Conservation (phyloP, 2,113 vertebrate species). For the Telmatochromis sp. region DNA sequence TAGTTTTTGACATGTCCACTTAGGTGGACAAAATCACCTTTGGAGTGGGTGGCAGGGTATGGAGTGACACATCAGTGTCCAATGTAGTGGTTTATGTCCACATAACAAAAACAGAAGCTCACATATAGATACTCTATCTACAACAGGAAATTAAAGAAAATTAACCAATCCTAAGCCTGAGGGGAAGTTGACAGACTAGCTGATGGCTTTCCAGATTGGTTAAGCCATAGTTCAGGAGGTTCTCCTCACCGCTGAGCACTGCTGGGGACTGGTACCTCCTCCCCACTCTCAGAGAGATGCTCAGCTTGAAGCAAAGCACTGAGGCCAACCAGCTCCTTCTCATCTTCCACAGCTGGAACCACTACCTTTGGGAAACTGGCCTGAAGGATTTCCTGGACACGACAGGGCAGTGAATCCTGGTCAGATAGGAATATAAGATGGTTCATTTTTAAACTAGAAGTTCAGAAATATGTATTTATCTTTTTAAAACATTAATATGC, state of each 20-base stretch:
- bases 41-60: background rate
- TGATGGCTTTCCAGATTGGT: background rate
- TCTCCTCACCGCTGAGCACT: conserved; percentile 70
- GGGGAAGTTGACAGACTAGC: background rate
- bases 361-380: conserved; percentile 78
- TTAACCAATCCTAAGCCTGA: background rate
- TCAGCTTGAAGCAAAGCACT: conserved; percentile 65
- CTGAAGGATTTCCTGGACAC: conserved; percentile 81
- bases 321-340: conserved; percentile 64
- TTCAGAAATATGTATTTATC: background rate
- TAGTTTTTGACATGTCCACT: background rate
- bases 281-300: conserved; percentile 40
- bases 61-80: background rate
- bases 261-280: background rate
- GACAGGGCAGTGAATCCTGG: conserved; percentile 75
- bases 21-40: background rate
- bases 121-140: rapidly evolving
- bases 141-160: background rate
- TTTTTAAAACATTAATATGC: background rate
- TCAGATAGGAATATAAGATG: background rate
- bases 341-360: conserved; percentile 58
- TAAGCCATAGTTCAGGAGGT: background rate
- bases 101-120: background rate
- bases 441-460: background rate
- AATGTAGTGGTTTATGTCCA: background rate